Conservation (phyloP, 1,140 invertebrate genomes). For the Mactra quadrangularis region DNA sequence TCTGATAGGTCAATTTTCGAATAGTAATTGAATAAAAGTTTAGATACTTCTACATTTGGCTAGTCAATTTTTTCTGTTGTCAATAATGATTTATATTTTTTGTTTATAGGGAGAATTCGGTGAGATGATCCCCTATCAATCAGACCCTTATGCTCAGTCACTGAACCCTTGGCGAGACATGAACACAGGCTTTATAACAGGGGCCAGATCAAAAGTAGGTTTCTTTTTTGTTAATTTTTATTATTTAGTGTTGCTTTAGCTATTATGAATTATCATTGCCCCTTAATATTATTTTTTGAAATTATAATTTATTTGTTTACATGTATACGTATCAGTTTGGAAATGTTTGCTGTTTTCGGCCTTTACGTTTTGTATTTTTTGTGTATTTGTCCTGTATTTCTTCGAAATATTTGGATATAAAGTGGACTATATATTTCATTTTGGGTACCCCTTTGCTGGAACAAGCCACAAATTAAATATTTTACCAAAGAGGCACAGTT, state of each 20-base stretch:
- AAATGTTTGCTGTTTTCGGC: too few relatives aligned
- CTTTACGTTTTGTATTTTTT: too few relatives aligned
- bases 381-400: too few relatives aligned
- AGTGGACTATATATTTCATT: too few relatives aligned
- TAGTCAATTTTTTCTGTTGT: conserved; percentile 23
- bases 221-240: neutral
- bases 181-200: conserved; percentile 63
- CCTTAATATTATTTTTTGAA: neutral
- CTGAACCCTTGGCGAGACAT: conserved; percentile 69
- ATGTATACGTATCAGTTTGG: too few relatives aligned
- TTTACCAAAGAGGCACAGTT: too few relatives aligned
- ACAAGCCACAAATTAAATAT: too few relatives aligned
- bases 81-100: conserved; percentile 13
- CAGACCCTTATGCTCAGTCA: conserved; percentile 66
- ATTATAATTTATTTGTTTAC: neutral
- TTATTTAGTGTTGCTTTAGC: neutral
- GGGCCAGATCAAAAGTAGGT: conserved; percentile 73
- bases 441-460: too few relatives aligned
- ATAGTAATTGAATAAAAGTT: too few relatives aligned
- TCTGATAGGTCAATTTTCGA: too few relatives aligned
- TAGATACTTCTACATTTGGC: too few relatives aligned
- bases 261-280: neutral
- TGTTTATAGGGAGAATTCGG: conserved; percentile 73
- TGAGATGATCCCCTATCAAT: conserved; percentile 71
- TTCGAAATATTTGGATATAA: too few relatives aligned